Base-by-base conservation (phyloP, 2,888 invertebrate genomes). In the Creontiades dilutus region DNA sequence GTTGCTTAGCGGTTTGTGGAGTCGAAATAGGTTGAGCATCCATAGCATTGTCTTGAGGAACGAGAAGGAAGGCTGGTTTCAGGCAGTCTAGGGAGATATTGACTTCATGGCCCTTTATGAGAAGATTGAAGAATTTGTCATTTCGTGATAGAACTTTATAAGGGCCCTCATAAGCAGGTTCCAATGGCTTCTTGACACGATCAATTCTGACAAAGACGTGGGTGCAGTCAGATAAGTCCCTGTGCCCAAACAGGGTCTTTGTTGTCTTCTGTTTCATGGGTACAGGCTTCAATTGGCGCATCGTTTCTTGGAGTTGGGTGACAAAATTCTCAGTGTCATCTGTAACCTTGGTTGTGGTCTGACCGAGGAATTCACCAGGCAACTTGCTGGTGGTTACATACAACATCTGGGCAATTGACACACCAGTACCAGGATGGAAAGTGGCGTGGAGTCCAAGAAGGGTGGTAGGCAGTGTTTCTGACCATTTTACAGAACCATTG, bases 371-470 rank as follows among this genome's bases (percentile, higher is more conserved):
- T 37, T 86, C 68, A 27, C 86, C n/a, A n/a, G n/a, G n/a, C 87
- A 87, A 47, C 47, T 87, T 87, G 47, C 75, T 87, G 57, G 85
- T 85, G 7, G 57, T 85, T 28, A 55, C 85, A 85, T 85, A 85
- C n/a, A 85, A n/a, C 85, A 85, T 85, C 27, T 85, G 57, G 13
- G 85, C 85, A 5, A 85, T 55, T 23, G 85, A 85, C 14, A 85
- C 85, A 16, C 85, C 85, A 61, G 85, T 57, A 27, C 88, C 87
- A 46, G 86, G 90, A 14, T 84, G n/a, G 48, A 85, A 90, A 16
- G 87, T 81, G 27, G 85, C 68, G 9, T 90, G 75, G 7, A 91
- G 28, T 28, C 90, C 91, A 13, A 91, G 61, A 13, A 84, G 86
- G 27, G 80, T 75, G 13, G 84, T 61, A 12, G 88, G 91, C n/a